Evolutionary conservation across 2,888 invertebrate species (phyloP).

Genomic region (Hydropsyche betteni): DNA sequence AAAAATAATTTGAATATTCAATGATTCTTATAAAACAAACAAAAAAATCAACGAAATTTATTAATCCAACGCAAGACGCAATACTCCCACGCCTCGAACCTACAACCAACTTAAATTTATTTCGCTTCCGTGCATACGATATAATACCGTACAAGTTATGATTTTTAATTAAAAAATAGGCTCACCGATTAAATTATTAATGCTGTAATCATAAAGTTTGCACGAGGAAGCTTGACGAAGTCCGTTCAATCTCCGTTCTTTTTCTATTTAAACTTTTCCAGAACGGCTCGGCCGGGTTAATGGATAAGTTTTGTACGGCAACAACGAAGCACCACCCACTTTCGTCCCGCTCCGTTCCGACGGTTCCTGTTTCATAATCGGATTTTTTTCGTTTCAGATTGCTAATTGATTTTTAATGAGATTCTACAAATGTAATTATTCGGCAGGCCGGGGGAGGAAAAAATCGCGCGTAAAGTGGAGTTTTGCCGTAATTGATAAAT

Average conservation of each 20-base stretch:
- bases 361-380: conserved; percentile 3
- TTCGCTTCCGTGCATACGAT: too few relatives aligned
- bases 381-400: background rate
- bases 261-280: conserved; percentile 26
- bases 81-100: too few relatives aligned
- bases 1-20: too few relatives aligned
- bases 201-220: conserved; percentile 28
- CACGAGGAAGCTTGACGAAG: conserved; percentile 19
- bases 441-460: too few relatives aligned
- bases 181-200: conserved; percentile 28
- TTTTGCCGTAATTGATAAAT: too few relatives aligned
- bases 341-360: conserved; percentile 11
- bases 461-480: too few relatives aligned
- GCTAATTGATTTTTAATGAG: conserved; percentile 23
- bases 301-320: conserved; percentile 26
- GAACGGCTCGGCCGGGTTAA: conserved; percentile 17
- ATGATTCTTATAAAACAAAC: too few relatives aligned
- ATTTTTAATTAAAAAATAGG: conserved; percentile 29
- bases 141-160: too few relatives aligned
- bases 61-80: too few relatives aligned
- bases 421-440: conserved; percentile 15
- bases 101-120: too few relatives aligned
- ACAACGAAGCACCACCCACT: background rate
- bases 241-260: conserved; percentile 26
- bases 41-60: too few relatives aligned